Conservation (phyloP, 2,113 vertebrate genomes). For the Leptodactylus fuscus region DNA sequence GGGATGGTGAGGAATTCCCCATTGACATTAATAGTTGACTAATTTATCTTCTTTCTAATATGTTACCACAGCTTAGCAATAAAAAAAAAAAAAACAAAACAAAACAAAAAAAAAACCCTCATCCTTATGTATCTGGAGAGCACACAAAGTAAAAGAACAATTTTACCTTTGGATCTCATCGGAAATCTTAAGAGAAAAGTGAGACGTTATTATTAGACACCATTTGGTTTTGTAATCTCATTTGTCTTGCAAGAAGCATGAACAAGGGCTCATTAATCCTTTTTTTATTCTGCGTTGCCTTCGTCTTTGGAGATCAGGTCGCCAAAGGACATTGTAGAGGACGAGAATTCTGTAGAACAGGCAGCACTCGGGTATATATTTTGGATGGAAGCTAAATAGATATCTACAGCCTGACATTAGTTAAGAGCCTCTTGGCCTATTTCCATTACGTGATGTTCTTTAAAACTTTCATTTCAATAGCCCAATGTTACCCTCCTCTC, state of each 20-base stretch:
- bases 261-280: slow-evolving; percentile 47
- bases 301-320: slow-evolving; percentile 38
- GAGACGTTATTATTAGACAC: slow-evolving; percentile 39
- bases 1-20: background rate
- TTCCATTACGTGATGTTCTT: slow-evolving; percentile 1
- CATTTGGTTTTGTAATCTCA: slow-evolving; percentile 53
- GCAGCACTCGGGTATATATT: background rate
- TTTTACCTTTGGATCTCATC: background rate
- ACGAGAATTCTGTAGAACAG: background rate
- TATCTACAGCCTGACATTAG: background rate
- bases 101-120: too few relatives aligned
- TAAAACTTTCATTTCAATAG: background rate
- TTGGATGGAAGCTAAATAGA: background rate
- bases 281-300: slow-evolving; percentile 25
- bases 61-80: too few relatives aligned
- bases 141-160: background rate
- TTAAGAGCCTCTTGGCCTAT: slow-evolving; percentile 1
- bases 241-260: slow-evolving; percentile 51
- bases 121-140: too few relatives aligned
- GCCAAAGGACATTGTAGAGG: slow-evolving; percentile 34
- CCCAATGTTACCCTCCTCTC: background rate
- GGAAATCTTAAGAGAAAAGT: background rate
- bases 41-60: too few relatives aligned
- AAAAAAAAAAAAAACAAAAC: too few relatives aligned
- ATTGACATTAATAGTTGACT: background rate